Percentiles rank a stretch among this genome's conserved stretches.
Evolutionary conservation across 2,797 vertebrate genomes (phyloP).

Genomic region (Macropus fuliginosus): DNA sequence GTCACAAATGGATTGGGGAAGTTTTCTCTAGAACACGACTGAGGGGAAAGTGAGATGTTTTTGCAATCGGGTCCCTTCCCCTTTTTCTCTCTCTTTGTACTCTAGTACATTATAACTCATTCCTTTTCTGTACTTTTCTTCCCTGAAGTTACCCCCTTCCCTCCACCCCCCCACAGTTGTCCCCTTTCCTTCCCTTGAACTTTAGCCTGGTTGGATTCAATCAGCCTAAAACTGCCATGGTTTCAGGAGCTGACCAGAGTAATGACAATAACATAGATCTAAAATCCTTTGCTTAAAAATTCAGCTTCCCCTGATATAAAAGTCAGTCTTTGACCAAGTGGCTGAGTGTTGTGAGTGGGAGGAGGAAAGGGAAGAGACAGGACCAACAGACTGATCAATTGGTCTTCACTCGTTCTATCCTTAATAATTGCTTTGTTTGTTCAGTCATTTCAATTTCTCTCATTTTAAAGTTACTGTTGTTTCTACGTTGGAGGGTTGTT

Average conservation of each 20-base stretch:
- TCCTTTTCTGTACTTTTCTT: neutral
- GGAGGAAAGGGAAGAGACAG: neutral
- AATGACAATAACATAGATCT: neutral
- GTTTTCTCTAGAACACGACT: neutral
- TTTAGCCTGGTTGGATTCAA: neutral
- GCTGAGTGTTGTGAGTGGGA: neutral
- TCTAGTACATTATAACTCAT: neutral
- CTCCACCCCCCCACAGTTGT: neutral
- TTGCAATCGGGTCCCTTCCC: neutral
- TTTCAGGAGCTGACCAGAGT: neutral
- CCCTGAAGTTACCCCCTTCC: too few species aligned
- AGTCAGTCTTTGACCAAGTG: neutral
- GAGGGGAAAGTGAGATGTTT: neutral
- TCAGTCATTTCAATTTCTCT: neutral
- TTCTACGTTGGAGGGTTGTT: neutral
- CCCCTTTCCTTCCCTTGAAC: neutral
- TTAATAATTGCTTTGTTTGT: neutral
- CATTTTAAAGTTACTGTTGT: neutral
- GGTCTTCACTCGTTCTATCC: neutral
- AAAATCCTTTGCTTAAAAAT: neutral
- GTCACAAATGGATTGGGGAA: neutral
- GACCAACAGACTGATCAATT: neutral
- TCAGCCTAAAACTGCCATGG: neutral
- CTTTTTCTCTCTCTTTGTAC: neutral
- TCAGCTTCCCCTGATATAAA: neutral